Evolutionary conservation across 2,797 vertebrate genomes (phyloP), one percentile per base, ranked within the genome.

Genomic region (Simalia tracyae): DNA sequence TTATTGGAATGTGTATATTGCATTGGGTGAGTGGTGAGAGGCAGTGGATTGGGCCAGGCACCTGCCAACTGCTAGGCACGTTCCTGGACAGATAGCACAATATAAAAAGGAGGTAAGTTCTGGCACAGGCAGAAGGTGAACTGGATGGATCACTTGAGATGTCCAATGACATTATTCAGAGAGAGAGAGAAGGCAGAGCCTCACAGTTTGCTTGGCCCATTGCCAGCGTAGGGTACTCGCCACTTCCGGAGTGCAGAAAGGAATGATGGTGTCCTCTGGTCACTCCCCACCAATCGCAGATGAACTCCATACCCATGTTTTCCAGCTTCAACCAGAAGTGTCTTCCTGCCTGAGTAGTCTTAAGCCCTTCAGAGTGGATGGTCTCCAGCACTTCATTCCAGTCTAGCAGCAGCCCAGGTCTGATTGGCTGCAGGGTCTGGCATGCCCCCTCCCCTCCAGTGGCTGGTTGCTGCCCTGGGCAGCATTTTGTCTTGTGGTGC

Each of bases 1-100:
- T 97, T 98, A 98, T 98, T 98, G 96, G 96, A 96, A 97, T 95
- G 95, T 98, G 98, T 97, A 97, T 97, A 97, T 96, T 95, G 94
- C 93, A 93, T 96, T 97, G 95, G 90, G 93, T 95, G 96, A 90
- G 84, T 56, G 89, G 95, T 95, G 66, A 93, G 93, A 93, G 63
- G 92, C 88, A 22, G 84, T 2, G 86, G 92, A 89, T 89, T 63
- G 56, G 0, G 0, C 63, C 0, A 2, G n/a, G 84, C 24, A 42
- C 68, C 95, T 87, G 4, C 92, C 60, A 64, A 85, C 24, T 81
- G 94, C 92, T 60, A 26, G 2, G 87, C 11, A 22, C 88, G 88
- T 94, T 95, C 64, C 90, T 63, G 57, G 93, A 89, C 91, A 11
- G 42, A 0, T 8, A 84, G 86, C 0, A 0, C 0, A 31, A 84